Percentiles rank a stretch among this genome's conserved stretches.
phyloP scores from a whole-genome alignment of 2,888 invertebrate species.

The Tyria jacobaeae region DNA sequence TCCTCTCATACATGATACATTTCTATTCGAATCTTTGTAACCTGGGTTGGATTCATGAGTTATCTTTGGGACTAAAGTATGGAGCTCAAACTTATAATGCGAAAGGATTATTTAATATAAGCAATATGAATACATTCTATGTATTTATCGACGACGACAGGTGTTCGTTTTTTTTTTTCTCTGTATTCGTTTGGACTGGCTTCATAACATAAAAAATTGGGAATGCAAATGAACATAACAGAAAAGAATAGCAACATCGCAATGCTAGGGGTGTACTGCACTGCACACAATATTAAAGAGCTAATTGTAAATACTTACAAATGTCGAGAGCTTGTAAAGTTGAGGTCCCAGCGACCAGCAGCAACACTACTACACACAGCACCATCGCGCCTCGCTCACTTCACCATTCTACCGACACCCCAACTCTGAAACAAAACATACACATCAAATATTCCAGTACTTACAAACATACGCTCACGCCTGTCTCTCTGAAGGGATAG shows the following conservation, averaged over 20 bases:
- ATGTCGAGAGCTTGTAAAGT: slow-evolving; percentile 71
- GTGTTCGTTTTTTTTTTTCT: background rate
- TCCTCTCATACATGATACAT: too few relatives aligned
- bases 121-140: background rate
- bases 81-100: background rate
- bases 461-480: too few relatives aligned
- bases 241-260: slow-evolving; percentile 15
- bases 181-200: background rate
- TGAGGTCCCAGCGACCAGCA: slow-evolving; percentile 66
- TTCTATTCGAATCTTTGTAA: too few relatives aligned
- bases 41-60: background rate
- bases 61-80: background rate
- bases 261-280: slow-evolving; percentile 10
- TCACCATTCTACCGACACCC: slow-evolving; percentile 72
- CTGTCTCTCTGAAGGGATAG: too few relatives aligned
- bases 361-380: slow-evolving; percentile 67
- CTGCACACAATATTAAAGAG: background rate
- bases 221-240: slow-evolving; percentile 7
- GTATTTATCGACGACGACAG: background rate
- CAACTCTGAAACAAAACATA: slow-evolving; percentile 60
- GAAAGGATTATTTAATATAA: background rate
- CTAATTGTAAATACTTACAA: slow-evolving; percentile 66
- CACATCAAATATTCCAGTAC: background rate
- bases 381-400: slow-evolving; percentile 75
- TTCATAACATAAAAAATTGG: slow-evolving; percentile 5